Percentiles rank a stretch among this genome's conserved stretches.
phyloP scores from a whole-genome alignment of 2,797 vertebrate genomes.

The Artibeus jamaicensis region DNA sequence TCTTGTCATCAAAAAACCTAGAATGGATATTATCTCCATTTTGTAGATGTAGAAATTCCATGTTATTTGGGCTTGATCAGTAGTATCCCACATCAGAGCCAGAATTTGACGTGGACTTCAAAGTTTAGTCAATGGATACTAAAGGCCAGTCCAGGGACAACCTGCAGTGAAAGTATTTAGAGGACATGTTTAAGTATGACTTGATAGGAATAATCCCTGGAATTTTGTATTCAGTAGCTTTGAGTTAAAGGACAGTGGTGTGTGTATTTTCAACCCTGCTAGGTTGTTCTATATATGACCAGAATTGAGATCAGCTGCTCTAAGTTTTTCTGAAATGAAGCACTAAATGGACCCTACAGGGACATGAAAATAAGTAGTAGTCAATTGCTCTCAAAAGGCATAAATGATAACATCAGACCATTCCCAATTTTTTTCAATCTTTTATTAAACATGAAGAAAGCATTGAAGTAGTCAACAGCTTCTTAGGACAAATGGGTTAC shows the following conservation, averaged over 20 bases:
- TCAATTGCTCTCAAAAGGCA: constrained; percentile 30
- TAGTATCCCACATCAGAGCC: neutral
- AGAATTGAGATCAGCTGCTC: constrained; percentile 59
- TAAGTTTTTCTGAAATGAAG: constrained; percentile 22
- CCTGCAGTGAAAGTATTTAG: constrained; percentile 21
- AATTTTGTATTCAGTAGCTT: constrained; percentile 49
- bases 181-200: constrained; percentile 42
- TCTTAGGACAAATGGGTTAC: constrained; percentile 32
- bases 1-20: neutral
- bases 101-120: neutral
- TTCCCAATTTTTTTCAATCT: constrained; percentile 19
- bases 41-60: neutral
- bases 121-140: neutral
- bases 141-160: constrained; percentile 6
- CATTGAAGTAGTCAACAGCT: constrained; percentile 25
- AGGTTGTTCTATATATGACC: neutral
- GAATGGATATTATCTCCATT: neutral
- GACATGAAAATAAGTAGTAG: constrained; percentile 46
- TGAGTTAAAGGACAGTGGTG: constrained; percentile 31
- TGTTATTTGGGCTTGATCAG: neutral
- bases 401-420: constrained; percentile 14
- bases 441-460: constrained; percentile 54
- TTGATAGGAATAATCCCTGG: neutral
- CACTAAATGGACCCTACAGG: constrained; percentile 23
- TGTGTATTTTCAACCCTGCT: constrained; percentile 38